phyloP scores from a whole-genome alignment of 2,797 vertebrate species.

The Anisognathus igniventris region DNA sequence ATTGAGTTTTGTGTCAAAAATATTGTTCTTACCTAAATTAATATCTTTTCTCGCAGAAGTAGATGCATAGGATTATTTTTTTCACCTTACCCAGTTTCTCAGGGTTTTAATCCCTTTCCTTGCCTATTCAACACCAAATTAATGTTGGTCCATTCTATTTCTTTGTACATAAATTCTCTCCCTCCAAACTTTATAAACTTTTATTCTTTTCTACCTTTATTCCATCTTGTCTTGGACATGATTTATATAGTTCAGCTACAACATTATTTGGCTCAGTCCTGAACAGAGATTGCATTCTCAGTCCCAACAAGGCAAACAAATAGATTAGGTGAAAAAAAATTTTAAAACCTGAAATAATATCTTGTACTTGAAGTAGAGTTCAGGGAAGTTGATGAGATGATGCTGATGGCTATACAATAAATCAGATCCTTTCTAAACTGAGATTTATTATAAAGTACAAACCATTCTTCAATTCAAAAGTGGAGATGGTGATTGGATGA shows the following conservation, averaged over 20 bases:
- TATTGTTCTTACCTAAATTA: background rate
- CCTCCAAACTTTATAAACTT: background rate
- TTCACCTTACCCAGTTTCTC: background rate
- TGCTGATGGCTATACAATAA: background rate
- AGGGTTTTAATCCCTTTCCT: background rate
- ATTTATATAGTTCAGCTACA: background rate
- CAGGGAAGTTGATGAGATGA: background rate
- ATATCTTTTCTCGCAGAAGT: background rate
- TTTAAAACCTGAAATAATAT: background rate
- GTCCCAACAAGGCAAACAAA: background rate
- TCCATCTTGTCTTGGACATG: background rate
- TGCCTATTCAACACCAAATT: background rate
- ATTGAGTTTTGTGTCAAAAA: background rate
- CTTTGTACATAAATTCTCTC: background rate
- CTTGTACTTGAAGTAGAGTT: background rate
- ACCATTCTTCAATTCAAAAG: background rate
- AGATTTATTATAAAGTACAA: background rate
- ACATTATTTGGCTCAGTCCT: background rate
- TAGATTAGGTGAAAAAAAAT: background rate
- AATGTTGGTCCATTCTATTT: background rate
- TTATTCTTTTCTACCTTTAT: background rate
- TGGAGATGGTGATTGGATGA: background rate
- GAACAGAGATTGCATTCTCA: background rate
- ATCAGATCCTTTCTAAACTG: background rate
- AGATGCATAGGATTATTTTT: background rate